Evolutionary conservation across 2,113 vertebrate genomes (phyloP).

Genomic region (Antechinus flavipes): DNA sequence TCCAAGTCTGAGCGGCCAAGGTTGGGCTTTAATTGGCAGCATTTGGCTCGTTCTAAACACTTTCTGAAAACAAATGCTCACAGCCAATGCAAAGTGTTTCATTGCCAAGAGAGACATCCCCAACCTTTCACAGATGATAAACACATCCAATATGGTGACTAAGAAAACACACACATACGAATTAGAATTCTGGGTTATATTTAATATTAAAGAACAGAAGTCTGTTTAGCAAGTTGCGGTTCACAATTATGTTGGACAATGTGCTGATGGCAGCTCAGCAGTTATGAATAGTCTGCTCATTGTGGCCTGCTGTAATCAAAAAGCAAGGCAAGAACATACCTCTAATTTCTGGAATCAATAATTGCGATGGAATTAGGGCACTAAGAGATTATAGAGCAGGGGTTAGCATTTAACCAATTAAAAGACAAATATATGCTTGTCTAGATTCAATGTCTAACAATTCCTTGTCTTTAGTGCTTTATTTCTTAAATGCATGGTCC

Average conservation of each 20-base stretch:
- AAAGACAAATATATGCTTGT: conserved; percentile 33
- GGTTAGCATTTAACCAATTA: conserved; percentile 36
- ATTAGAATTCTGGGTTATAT: conserved; percentile 2
- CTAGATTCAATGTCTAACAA: conserved; percentile 2
- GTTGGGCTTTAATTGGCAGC: conserved; percentile 59
- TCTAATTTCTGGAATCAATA: conserved; percentile 55
- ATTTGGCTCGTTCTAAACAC: conserved; percentile 40
- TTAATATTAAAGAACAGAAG: conserved; percentile 31
- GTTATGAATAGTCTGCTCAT: background rate
- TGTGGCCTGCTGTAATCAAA: background rate
- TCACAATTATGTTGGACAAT: conserved; percentile 25
- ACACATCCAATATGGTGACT: conserved; percentile 24
- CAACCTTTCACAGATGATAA: conserved; percentile 62
- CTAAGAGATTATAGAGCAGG: background rate
- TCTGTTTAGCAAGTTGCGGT: conserved; percentile 21
- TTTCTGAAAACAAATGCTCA: conserved; percentile 56
- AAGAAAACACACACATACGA: conserved; percentile 26
- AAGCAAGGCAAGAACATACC: conserved; percentile 6
- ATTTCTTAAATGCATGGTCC: conserved; percentile 13
- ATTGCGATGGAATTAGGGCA: conserved; percentile 52
- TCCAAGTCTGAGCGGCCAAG: conserved; percentile 15
- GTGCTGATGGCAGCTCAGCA: background rate
- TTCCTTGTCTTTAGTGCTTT: conserved; percentile 32
- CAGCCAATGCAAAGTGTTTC: conserved; percentile 58
- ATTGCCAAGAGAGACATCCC: conserved; percentile 56